These are phyloP conservation scores for Urocyon cinereoargenteus DNA, from an alignment of 2,797 vertebrate genomes.

Conservation along the genomic window DNA sequence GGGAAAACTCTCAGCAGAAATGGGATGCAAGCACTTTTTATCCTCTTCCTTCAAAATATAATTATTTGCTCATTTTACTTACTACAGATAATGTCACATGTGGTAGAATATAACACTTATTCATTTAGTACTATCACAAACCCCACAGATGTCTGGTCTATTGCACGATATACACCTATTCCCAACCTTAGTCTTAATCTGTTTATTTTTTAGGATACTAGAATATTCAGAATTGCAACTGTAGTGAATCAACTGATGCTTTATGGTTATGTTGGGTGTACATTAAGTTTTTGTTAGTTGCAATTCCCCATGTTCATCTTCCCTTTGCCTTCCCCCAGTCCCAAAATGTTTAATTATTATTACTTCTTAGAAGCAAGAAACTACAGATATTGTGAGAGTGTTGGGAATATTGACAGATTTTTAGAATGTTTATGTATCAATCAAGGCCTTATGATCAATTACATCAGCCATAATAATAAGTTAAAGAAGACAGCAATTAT, in stretches of 20 bases:
- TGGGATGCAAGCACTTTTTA: neutral
- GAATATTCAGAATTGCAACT: neutral
- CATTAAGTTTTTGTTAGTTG: neutral
- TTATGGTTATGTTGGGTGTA: neutral
- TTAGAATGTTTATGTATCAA: neutral
- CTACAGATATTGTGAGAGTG: neutral
- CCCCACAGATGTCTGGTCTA: neutral
- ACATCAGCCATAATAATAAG: neutral
- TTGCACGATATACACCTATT: neutral
- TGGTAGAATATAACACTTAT: constrained; percentile 2
- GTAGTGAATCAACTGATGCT: neutral
- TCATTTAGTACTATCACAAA: constrained; percentile 39
- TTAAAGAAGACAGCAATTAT: neutral
- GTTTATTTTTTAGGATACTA: neutral
- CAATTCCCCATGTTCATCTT: neutral
- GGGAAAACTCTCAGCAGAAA: constrained; percentile 42
- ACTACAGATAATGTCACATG: neutral
- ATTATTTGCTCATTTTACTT: constrained; percentile 47
- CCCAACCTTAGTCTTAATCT: neutral
- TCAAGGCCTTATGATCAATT: neutral
- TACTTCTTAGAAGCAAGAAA: constrained; percentile 9
- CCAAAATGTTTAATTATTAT: neutral
- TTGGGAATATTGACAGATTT: neutral
- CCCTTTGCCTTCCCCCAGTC: neutral
- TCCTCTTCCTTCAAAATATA: neutral